phyloP scores from a whole-genome alignment of 2,888 invertebrate species.

The Fabriciana adippe region DNA sequence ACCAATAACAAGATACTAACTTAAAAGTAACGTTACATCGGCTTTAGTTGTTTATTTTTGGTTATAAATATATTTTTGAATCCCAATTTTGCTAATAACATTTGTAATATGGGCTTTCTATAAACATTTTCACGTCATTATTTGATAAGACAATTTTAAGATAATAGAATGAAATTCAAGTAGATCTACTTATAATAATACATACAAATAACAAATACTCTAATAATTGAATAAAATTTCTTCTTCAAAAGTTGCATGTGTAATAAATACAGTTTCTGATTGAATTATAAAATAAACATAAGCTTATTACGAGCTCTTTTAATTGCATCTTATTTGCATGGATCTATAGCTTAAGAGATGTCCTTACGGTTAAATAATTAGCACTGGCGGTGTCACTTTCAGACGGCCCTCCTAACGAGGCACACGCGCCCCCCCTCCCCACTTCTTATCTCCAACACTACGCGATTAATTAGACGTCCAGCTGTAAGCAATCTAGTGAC shows the following conservation, averaged over 20 bases:
- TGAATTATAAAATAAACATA: slow-evolving; percentile 14
- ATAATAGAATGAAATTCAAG: no score
- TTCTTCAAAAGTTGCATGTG: no score
- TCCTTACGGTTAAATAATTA: slow-evolving; percentile 76
- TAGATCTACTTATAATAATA: no score
- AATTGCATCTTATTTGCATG: slow-evolving; percentile 33
- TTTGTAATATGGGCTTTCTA: no score
- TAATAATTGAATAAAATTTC: no score
- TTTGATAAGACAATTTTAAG: no score
- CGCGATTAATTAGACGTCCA: slow-evolving; percentile 61
- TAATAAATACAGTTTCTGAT: slow-evolving; percentile 2
- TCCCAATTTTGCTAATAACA: no score
- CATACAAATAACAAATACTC: no score
- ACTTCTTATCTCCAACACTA: slow-evolving; percentile 47
- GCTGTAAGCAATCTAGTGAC: slow-evolving; percentile 48
- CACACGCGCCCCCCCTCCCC: slow-evolving; percentile 52
- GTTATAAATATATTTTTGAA: no score
- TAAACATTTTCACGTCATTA: no score
- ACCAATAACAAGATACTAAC: not conserved
- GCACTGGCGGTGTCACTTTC: slow-evolving; percentile 74
- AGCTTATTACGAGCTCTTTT: slow-evolving; percentile 10
- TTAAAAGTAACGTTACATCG: no score
- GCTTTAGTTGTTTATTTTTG: no score
- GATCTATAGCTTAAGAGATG: slow-evolving; percentile 48
- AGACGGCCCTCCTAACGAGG: slow-evolving; percentile 72